These are phyloP conservation scores for Furnarius figulus DNA, from an alignment of 2,113 vertebrate genomes.

Conservation along the genomic window DNA sequence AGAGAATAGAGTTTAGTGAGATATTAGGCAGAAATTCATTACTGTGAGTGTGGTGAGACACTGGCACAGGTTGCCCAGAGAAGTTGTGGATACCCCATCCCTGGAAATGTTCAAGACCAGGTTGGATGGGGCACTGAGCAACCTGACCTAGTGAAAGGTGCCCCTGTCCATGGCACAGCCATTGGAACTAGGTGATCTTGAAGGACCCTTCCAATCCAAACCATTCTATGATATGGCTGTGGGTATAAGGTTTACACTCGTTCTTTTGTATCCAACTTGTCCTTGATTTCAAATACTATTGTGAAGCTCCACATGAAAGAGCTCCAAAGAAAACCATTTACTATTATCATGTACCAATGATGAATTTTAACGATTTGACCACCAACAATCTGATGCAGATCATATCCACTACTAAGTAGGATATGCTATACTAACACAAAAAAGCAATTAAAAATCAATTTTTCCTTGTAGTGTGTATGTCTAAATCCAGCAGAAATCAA, in stretches of 20 bases:
- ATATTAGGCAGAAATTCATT: neutral
- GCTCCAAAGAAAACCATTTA: neutral
- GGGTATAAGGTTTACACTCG: neutral
- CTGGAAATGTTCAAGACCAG: neutral
- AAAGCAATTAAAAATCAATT: neutral
- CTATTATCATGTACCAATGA: neutral
- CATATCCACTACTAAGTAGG: neutral
- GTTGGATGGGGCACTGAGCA: neutral
- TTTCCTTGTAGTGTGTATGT: neutral
- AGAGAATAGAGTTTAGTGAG: neutral
- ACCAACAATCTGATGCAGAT: neutral
- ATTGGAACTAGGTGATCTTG: neutral
- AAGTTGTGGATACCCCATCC: neutral
- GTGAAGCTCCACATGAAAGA: neutral
- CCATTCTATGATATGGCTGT: neutral
- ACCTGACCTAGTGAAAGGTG: neutral
- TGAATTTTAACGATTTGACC: neutral
- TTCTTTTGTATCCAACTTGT: neutral
- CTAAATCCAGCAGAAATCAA: neutral
- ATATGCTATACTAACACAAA: neutral
- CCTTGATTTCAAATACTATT: neutral
- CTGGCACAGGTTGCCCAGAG: neutral
- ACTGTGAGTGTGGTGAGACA: neutral
- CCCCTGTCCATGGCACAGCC: neutral
- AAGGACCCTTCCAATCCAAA: neutral